Conservation (phyloP, 2,113 vertebrate species). For the Pleuronectes platessa region DNA sequence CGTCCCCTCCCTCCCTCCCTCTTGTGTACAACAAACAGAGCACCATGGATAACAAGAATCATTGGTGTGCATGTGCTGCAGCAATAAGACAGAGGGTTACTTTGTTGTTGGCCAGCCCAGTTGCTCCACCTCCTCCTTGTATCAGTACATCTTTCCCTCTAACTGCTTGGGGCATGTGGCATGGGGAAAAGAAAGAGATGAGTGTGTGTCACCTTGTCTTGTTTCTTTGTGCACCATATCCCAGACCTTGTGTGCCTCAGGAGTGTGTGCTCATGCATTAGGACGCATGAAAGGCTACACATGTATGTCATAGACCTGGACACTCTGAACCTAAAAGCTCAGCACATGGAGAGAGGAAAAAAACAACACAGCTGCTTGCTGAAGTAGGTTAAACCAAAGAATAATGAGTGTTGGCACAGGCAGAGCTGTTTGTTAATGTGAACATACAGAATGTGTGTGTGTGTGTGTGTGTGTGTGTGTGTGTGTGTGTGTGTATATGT, state of each 20-base stretch:
- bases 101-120: constrained; percentile 60
- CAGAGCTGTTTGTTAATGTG: constrained; percentile 39
- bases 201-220: constrained; percentile 34
- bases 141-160: constrained; percentile 58
- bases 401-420: constrained; percentile 57
- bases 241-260: constrained; percentile 4
- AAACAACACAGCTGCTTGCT: constrained; percentile 38
- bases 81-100: constrained; percentile 67
- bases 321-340: constrained; percentile 17
- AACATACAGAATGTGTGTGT: constrained; percentile 19
- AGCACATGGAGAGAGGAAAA: constrained; percentile 5
- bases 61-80: constrained; percentile 69
- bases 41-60: constrained; percentile 55
- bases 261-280: constrained; percentile 20
- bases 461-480: constrained; percentile 21
- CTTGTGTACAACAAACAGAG: constrained; percentile 58
- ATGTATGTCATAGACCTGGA: constrained; percentile 10
- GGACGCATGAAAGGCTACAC: constrained; percentile 19
- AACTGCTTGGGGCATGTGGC: constrained; percentile 46
- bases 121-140: constrained; percentile 60
- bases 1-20: constrained; percentile 4
- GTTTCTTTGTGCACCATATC: constrained; percentile 23
- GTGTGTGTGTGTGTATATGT: constrained; percentile 17
- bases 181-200: constrained; percentile 20
- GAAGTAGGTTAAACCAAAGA: constrained; percentile 46